Percentiles rank a stretch among this genome's conserved stretches.
These are phyloP conservation scores for Emmelina monodactyla DNA, from an alignment of 2,888 invertebrate genomes.

Conservation along the genomic window DNA sequence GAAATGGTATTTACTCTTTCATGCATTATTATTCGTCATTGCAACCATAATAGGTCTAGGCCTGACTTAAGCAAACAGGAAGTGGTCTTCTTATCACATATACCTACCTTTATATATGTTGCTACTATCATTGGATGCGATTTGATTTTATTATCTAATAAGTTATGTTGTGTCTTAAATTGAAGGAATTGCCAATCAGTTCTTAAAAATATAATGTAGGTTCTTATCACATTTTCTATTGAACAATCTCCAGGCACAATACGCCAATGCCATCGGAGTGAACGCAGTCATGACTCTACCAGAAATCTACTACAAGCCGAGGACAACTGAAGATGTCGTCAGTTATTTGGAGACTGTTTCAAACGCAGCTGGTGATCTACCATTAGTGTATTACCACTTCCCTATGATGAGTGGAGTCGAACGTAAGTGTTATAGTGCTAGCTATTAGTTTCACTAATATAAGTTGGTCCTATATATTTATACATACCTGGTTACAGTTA, in stretches of 20 bases:
- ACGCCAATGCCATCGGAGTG: slow-evolving; percentile 68
- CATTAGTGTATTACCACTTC: slow-evolving; percentile 80
- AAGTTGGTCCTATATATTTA: too few relatives aligned
- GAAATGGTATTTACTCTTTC: slow-evolving; percentile 70
- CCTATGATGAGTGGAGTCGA: slow-evolving; percentile 72
- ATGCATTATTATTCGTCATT: too few relatives aligned
- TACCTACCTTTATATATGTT: too few relatives aligned
- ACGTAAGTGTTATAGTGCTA: slow-evolving; percentile 68
- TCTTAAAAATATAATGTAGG: background rate
- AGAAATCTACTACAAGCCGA: slow-evolving; percentile 74
- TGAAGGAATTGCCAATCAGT: too few relatives aligned
- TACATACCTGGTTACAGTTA: too few relatives aligned
- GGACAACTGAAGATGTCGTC: slow-evolving; percentile 57
- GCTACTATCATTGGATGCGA: too few relatives aligned
- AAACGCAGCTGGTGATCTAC: slow-evolving; percentile 71
- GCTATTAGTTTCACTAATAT: too few relatives aligned
- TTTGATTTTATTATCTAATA: too few relatives aligned
- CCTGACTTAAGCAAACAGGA: too few relatives aligned
- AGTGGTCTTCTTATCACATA: too few relatives aligned
- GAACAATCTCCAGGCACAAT: slow-evolving; percentile 66
- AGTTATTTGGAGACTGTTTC: slow-evolving; percentile 70
- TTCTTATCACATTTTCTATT: background rate
- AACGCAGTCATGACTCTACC: slow-evolving; percentile 73
- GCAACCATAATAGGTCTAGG: too few relatives aligned
- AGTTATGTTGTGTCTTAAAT: too few relatives aligned